Base-by-base conservation (phyloP, 64 coral and sea anemone species). In the Stylophora pistillata region DNA sequence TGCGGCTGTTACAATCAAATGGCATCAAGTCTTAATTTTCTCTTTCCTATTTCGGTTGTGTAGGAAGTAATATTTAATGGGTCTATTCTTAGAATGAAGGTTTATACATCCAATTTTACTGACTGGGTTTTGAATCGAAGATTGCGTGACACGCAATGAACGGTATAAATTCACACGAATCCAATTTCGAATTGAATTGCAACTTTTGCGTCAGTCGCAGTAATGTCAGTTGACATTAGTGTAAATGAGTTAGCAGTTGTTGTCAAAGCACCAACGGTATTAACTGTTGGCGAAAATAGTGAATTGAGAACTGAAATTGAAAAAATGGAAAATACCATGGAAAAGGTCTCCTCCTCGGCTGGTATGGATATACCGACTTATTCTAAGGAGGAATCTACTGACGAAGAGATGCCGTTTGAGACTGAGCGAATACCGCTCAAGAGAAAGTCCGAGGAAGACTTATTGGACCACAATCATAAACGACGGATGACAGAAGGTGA, bases 371-470 rank as follows among this genome's bases (percentile, higher is more conserved):
- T 47, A 47, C 3, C 37, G 37, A 47, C 37, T 47, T 47, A 55
- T 2, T 59, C 77, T 31, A 31, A 55, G n/a, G 55, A 31, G 5
- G 56, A 79, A 57, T 56, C 30, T n/a, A 12, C 28, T n/a, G n/a
- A n/a, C 0, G 30, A 63, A 15, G 26, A 58, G 34, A 65, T 20
- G 58, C 14, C 32, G 18, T 30, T 3, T 4, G 12, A 17, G 4
- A 10, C 47, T 27, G 21, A 84, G 53, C 69, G 80, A 64, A 20
- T 41, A 15, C 23, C 80, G 1, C 15, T 84, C 33, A 84, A 84
- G 53, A 65, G 80, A 15, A 84, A 84, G 30, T 84, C 80, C 10
- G 80, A 84, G 11, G 80, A 84, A 68, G 62, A 69, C 61, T 63
- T 54, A 23, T 31, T 33, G 23, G 69, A 63, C 61, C 31, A 68